phyloP scores from a whole-genome alignment of 2,888 invertebrate species.

The Trissolcus brochymenae region DNA sequence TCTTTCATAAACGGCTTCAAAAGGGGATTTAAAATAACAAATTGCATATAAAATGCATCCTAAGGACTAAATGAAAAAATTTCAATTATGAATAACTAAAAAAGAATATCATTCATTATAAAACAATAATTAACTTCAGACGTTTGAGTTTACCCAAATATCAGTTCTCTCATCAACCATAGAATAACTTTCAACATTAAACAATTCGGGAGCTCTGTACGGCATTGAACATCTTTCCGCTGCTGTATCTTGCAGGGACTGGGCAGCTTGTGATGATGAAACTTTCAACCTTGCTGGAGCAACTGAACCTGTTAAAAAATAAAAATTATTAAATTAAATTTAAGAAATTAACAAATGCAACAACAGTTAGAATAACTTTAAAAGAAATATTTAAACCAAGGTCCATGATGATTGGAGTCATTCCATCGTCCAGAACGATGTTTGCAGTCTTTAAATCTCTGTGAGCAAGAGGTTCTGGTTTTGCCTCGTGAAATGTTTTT shows the following conservation, averaged over 20 bases:
- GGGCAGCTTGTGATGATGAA: conserved; percentile 83
- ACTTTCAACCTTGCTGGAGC: conserved; percentile 82
- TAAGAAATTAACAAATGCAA: neutral
- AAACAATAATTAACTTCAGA: neutral
- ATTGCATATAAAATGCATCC: conserved; percentile 91
- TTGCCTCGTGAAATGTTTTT: conserved; percentile 84
- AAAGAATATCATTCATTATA: neutral
- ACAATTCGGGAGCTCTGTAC: conserved; percentile 91
- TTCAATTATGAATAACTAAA: conserved; percentile 7
- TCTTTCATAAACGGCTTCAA: conserved; percentile 88
- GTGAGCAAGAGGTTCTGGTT: conserved; percentile 86
- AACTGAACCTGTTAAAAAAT: conserved; percentile 79
- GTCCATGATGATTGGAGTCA: conserved; percentile 88
- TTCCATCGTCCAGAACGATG: conserved; percentile 84
- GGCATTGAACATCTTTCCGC: conserved; percentile 92
- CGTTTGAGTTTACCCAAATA: neutral
- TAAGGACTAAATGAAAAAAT: conserved; percentile 81
- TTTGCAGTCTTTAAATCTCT: conserved; percentile 92
- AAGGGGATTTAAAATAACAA: conserved; percentile 91
- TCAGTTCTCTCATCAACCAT: conserved; percentile 90
- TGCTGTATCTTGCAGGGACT: conserved; percentile 86
- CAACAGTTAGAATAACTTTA: neutral
- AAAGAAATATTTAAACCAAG: conserved; percentile 78
- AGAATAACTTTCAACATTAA: conserved; percentile 88
- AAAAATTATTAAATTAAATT: neutral